Conservation (phyloP, 2,797 vertebrate species). For the Thunnus albacares region DNA sequence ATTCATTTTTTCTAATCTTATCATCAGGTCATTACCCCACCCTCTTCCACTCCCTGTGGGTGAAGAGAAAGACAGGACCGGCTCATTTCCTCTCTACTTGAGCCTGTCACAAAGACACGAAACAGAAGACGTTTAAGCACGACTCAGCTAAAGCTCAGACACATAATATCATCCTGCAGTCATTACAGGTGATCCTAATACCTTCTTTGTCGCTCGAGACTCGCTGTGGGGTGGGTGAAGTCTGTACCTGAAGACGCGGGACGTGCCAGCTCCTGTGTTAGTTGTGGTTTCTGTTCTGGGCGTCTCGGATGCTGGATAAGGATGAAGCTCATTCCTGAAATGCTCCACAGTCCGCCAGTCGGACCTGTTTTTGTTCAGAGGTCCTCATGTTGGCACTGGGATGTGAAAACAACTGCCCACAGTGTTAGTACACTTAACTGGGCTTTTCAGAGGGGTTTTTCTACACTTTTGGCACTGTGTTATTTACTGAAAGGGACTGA, state of each 20-base stretch:
- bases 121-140: conserved; percentile 2
- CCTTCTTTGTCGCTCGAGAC: background rate
- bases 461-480: conserved; percentile 29
- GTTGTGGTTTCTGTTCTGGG: background rate
- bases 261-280: background rate
- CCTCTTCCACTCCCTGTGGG: conserved; percentile 19
- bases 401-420: conserved; percentile 14
- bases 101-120: conserved; percentile 28
- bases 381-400: conserved; percentile 11
- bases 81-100: conserved; percentile 51
- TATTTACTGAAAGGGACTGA: conserved; percentile 34
- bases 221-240: background rate
- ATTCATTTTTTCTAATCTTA: conserved; percentile 31
- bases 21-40: conserved; percentile 19
- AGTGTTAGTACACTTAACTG: conserved; percentile 21
- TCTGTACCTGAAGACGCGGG: background rate
- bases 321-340: conserved; percentile 7
- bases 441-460: conserved; percentile 14
- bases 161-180: background rate
- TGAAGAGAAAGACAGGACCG: background rate
- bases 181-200: background rate
- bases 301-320: conserved; percentile 8
- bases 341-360: background rate
- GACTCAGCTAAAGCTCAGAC: background rate
- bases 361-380: background rate